phyloP scores from a whole-genome alignment of 2,797 vertebrate genomes.

The Sphaeramia orbicularis region DNA sequence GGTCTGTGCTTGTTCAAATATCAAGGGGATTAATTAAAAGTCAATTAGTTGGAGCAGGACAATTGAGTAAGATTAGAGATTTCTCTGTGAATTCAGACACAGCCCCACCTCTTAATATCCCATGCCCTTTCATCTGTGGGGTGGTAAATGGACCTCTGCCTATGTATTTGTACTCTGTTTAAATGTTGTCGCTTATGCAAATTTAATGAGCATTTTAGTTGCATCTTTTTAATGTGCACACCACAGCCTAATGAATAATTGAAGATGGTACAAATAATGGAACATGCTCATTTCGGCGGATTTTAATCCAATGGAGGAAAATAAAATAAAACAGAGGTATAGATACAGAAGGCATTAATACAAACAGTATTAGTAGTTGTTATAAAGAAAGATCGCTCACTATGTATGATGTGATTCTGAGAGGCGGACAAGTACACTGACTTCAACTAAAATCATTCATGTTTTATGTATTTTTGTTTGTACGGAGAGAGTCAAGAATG shows the following conservation, averaged over 20 bases:
- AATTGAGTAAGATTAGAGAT: slow-evolving; percentile 83
- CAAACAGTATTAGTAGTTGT: slow-evolving; percentile 2
- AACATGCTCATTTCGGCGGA: slow-evolving; percentile 71
- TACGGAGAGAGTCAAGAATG: too few species aligned
- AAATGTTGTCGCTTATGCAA: slow-evolving; percentile 83
- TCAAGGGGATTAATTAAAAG: slow-evolving; percentile 96
- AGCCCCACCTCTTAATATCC: slow-evolving; percentile 62
- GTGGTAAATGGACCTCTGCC: slow-evolving; percentile 75
- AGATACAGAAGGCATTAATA: slow-evolving; percentile 2
- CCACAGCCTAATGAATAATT: slow-evolving; percentile 86
- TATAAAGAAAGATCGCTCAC: neutral
- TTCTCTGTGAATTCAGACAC: slow-evolving; percentile 72
- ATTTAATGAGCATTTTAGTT: slow-evolving; percentile 87
- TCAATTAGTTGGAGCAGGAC: slow-evolving; percentile 90
- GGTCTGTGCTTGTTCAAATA: slow-evolving; percentile 91
- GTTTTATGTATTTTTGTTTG: too few species aligned
- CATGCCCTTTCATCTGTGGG: slow-evolving; percentile 76
- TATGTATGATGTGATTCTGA: slow-evolving; percentile 2
- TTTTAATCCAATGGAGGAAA: slow-evolving; percentile 44
- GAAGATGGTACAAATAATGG: slow-evolving; percentile 80
- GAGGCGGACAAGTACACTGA: too few species aligned
- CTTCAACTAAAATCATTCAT: too few species aligned
- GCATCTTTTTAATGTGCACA: slow-evolving; percentile 84
- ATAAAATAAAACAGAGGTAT: slow-evolving; percentile 19
- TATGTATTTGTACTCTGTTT: slow-evolving; percentile 73